phyloP scores from a whole-genome alignment of 92 coral and sea anemone genomes.

The Phenganax subtilis region DNA sequence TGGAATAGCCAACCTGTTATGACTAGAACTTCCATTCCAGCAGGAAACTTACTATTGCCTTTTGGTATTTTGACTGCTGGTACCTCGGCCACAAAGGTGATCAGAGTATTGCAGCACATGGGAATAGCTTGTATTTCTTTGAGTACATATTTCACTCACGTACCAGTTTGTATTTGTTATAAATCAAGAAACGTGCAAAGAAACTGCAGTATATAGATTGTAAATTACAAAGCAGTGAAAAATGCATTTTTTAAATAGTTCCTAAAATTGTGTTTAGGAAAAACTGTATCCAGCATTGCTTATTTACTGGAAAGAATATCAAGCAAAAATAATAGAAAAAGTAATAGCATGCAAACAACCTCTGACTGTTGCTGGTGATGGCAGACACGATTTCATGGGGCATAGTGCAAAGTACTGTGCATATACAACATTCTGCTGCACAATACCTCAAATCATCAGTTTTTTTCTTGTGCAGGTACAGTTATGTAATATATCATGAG shows the following conservation, averaged over 20 bases:
- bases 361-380: slow-evolving; percentile 9
- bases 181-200: neutral
- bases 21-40: slow-evolving; percentile 1
- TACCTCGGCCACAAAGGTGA: neutral
- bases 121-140: neutral
- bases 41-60: neutral
- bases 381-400: slow-evolving; percentile 8
- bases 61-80: neutral
- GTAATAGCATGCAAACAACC: neutral
- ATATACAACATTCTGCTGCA: slow-evolving; percentile 4
- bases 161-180: neutral
- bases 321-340: neutral
- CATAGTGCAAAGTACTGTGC: slow-evolving; percentile 12
- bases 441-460: neutral
- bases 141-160: neutral
- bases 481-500: no score
- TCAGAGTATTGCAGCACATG: slow-evolving; percentile 6
- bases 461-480: slow-evolving; percentile 1
- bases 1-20: slow-evolving; percentile 5
- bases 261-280: neutral
- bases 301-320: slow-evolving; percentile 6
- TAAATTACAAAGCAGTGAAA: neutral
- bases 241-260: neutral
- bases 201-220: neutral
- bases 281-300: neutral